phyloP scores from a whole-genome alignment of 2,113 vertebrate species.

The Podarcis raffonei region DNA sequence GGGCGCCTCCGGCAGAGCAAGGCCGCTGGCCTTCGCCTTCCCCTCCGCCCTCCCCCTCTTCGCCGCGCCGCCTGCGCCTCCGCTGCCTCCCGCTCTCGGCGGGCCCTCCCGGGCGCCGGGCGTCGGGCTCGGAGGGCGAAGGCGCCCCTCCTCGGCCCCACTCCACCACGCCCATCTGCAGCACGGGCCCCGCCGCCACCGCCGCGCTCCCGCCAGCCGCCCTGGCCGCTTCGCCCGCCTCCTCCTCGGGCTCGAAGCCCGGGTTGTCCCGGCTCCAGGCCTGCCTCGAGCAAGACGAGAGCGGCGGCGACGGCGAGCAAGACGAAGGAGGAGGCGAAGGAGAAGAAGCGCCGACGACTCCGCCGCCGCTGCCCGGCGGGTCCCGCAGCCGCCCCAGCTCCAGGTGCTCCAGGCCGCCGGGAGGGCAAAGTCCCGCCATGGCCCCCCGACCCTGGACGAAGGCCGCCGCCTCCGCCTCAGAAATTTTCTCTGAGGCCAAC shows the following conservation, averaged over 20 bases:
- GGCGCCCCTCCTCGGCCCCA: conserved; percentile 79
- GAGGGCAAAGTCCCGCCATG: conserved; percentile 30
- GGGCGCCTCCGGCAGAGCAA: not conserved
- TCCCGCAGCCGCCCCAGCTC: conserved; percentile 70
- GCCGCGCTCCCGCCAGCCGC: not conserved
- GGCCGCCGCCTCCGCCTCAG: not conserved
- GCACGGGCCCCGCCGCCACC: conserved; percentile 18
- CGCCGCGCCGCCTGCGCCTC: conserved; percentile 59
- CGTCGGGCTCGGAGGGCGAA: conserved; percentile 74
- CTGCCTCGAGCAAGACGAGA: conserved; percentile 85
- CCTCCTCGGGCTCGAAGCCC: conserved; percentile 91
- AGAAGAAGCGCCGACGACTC: too few species aligned
- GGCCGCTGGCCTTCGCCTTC: conserved; percentile 50
- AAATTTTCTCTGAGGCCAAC: not conserved
- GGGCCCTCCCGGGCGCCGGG: not conserved
- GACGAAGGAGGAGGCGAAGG: conserved; percentile 31
- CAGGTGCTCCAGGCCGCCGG: conserved; percentile 58
- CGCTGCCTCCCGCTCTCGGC: conserved; percentile 50
- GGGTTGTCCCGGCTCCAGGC: conserved; percentile 96
- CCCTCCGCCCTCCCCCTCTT: conserved; percentile 51
- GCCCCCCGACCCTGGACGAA: not conserved
- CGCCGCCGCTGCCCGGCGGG: not conserved
- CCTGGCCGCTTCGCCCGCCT: conserved; percentile 51
- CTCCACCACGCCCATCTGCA: conserved; percentile 47
- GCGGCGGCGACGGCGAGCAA: conserved; percentile 80